Percentiles rank a stretch among this genome's conserved stretches.
These are phyloP conservation scores for Micrasema longulum DNA, from an alignment of 1,140 invertebrate species.

Conservation along the genomic window DNA sequence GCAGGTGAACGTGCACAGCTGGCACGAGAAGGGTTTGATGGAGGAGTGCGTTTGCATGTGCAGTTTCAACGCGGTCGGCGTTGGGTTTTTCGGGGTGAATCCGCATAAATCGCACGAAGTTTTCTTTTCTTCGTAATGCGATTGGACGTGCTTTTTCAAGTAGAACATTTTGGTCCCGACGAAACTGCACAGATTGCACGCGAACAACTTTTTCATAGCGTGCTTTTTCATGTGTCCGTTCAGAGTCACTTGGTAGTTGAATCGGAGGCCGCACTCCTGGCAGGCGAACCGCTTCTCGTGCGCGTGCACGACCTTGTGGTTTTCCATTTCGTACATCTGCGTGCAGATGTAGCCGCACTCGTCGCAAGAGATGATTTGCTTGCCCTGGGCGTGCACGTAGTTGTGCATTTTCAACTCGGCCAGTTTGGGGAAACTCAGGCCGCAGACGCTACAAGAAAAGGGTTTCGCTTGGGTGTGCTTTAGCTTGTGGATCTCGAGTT, in stretches of 20 bases:
- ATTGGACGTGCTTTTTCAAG: slow-evolving; percentile 57
- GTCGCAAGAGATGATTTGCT: slow-evolving; percentile 32
- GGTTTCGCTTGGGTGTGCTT: slow-evolving; percentile 45
- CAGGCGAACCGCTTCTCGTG: slow-evolving; percentile 63
- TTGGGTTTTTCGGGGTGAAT: slow-evolving; percentile 45
- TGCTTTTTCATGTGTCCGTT: slow-evolving; percentile 39
- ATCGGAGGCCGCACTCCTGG: slow-evolving; percentile 20
- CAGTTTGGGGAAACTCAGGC: slow-evolving; percentile 62
- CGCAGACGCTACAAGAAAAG: slow-evolving; percentile 55
- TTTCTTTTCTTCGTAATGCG: slow-evolving; percentile 55
- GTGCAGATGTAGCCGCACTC: slow-evolving; percentile 35
- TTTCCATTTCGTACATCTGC: slow-evolving; percentile 58
- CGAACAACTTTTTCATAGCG: slow-evolving; percentile 27
- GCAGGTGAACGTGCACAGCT: slow-evolving; percentile 19
- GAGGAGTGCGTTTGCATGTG: slow-evolving; percentile 34
- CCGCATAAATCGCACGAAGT: slow-evolving; percentile 57
- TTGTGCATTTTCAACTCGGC: slow-evolving; percentile 56
- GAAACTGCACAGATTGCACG: slow-evolving; percentile 23
- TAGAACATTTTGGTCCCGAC: slow-evolving; percentile 33
- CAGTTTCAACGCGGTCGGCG: slow-evolving; percentile 9
- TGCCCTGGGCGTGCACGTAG: slow-evolving; percentile 24
- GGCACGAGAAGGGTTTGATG: slow-evolving; percentile 32
- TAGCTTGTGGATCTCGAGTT: slow-evolving; percentile 31
- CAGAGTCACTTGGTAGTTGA: slow-evolving; percentile 31
- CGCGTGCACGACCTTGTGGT: slow-evolving; percentile 66